A percentile compares a stretch with the other conserved stretches of the same genome.
These are phyloP conservation scores for Neoascia interrupta DNA, from an alignment of 2,888 invertebrate species.

Conservation along the genomic window DNA sequence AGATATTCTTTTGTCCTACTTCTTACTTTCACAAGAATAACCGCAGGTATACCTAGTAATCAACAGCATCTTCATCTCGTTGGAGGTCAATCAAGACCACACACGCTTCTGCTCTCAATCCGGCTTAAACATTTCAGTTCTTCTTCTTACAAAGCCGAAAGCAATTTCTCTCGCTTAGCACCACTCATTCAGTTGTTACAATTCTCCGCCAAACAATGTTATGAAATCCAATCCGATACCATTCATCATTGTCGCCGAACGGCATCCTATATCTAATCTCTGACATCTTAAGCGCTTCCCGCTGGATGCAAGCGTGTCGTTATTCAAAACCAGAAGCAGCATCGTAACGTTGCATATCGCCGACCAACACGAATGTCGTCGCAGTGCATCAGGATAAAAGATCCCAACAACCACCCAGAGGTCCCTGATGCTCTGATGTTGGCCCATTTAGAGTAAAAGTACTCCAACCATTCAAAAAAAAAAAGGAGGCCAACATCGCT, in stretches of 20 bases:
- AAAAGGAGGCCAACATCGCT: conserved; percentile 60
- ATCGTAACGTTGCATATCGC: conserved; percentile 41
- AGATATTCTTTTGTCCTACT: too few species aligned
- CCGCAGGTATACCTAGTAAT: too few species aligned
- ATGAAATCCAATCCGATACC: conserved; percentile 55
- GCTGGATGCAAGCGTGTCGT: conserved; percentile 28
- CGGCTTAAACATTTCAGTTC: too few species aligned
- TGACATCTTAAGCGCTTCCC: conserved; percentile 66
- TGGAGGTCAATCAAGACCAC: too few species aligned
- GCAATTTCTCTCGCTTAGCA: too few species aligned
- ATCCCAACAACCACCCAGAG: conserved; percentile 29
- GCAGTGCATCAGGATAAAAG: conserved; percentile 35
- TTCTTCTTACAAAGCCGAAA: too few species aligned
- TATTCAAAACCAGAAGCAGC: conserved; percentile 63
- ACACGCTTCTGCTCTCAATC: too few species aligned
- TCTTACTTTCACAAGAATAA: too few species aligned
- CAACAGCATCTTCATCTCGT: too few species aligned
- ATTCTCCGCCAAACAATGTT: conserved; percentile 13
- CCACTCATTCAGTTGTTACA: conserved; percentile 51
- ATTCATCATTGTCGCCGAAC: conserved; percentile 58
- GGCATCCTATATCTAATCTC: conserved; percentile 47
- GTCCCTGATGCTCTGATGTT: conserved; percentile 6
- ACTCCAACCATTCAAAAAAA: too few species aligned
- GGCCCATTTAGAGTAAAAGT: conserved; percentile 2
- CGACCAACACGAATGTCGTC: conserved; percentile 47